Evolutionary conservation across 2,797 vertebrate genomes (phyloP), one percentile per base, ranked within the genome.

Genomic region (Neomorphus geoffroyi): DNA sequence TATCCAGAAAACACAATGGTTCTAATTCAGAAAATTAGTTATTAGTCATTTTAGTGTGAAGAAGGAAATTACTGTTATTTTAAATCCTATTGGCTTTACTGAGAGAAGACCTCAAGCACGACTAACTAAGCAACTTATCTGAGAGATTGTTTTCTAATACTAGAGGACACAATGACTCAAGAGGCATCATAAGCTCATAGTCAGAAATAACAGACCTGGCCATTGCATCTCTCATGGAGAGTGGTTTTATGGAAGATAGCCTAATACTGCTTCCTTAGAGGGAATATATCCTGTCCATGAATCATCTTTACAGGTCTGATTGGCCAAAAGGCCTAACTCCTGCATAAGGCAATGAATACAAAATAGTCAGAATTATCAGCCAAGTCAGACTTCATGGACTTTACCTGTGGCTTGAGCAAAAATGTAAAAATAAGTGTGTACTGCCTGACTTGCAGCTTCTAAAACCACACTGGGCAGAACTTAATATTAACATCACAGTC

Each of bases 361-460:
- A 96, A 93, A 96, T 72, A 93, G 82, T 97, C 61, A 89, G 48
- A 97, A 88, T 97, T 97, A 97, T 97, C 93, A 96, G 54, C 86
- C 56, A 80, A 92, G 43, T 91, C 81, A 93, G 88, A 85, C 4
- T 9, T 89, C 58, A 72, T 32, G 83, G n/a, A 93, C 56, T 84
- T 72, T 86, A 92, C 46, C 84, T 94, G 56, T 84, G 43, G 41
- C 45, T 19, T 70, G 18, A 74, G 62, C 6, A 50, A 93, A 71
- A 66, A 39, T 11, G 8, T n/a, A 28, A 91, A 86, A 60, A 18
- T 35, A 69, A 67, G 10, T 24, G 7, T 22, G 18, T 45, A 62
- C 57, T 14, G 7, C 10, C 43, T 56, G 9, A 78, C 41, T 18
- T 93, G 57, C 54, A 92, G 27, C 28, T 45, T 51, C 3, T 8